A percentile compares a stretch with the other conserved stretches of the same genome.
These are phyloP conservation scores for Fratercula arctica DNA, from an alignment of 2,797 vertebrate genomes.

Conservation along the genomic window DNA sequence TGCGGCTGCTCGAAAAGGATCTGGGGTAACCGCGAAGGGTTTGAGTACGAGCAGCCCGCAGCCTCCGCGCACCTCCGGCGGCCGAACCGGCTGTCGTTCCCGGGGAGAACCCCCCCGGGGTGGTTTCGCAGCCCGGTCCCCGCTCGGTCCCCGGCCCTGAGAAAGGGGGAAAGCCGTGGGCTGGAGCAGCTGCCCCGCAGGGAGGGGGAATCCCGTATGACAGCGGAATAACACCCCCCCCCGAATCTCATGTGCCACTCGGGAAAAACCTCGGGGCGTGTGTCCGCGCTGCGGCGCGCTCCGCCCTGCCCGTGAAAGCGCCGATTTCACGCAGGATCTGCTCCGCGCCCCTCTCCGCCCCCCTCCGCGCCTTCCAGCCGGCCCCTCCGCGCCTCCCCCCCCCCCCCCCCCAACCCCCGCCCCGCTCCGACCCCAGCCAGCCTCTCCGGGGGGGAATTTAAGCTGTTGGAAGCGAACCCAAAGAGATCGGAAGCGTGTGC, in stretches of 20 bases:
- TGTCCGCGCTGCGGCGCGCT: not conserved
- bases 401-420: not conserved
- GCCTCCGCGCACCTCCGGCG: not conserved
- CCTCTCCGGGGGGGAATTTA: slow-evolving; percentile 14
- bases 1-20: not conserved
- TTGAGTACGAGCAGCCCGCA: not conserved
- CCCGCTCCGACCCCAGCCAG: slow-evolving; percentile 1
- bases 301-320: not conserved
- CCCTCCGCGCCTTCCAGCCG: slow-evolving; percentile 1
- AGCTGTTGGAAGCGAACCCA: slow-evolving; percentile 48
- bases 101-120: not conserved
- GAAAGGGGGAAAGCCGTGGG: not conserved
- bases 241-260: not conserved
- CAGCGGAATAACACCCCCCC: not conserved
- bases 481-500: slow-evolving; percentile 75
- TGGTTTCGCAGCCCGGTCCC: not conserved
- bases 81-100: not conserved
- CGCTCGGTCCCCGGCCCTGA: too few species aligned
- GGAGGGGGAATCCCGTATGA: not conserved
- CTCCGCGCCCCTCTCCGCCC: not conserved
- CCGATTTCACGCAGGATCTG: slow-evolving; percentile 48
- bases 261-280: not conserved
- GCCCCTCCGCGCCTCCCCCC: not conserved
- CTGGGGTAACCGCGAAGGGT: too few species aligned
- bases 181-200: not conserved